Base-by-base conservation (phyloP, 2,888 invertebrate species). In the Diogma glabrata region DNA sequence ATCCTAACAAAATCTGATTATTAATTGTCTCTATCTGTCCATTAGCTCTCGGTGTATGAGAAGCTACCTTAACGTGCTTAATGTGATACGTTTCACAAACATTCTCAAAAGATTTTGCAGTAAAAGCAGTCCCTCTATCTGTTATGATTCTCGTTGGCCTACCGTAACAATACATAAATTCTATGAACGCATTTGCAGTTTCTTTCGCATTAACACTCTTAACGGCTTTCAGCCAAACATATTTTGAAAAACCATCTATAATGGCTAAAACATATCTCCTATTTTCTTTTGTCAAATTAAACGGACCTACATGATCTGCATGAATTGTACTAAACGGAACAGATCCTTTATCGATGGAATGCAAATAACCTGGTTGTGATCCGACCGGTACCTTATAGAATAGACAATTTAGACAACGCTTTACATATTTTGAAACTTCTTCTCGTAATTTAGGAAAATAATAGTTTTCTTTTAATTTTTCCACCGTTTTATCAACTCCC, bases 391-490 rank as follows among this genome's bases (percentile, higher is more conserved):
- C 33, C 14, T 33, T 33, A 6, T 33, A 33, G 14, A 33, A 51
- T 22, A 51, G 28, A 17, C 46, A 51, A 45, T 51, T 51, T 12
- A 51, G 45, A 22, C 51, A 51, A 4, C 51, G 26, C 17, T 45
- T 51, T 5, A 51, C 17, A 14, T 30, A 45, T 46, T 51, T 16
- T n/a, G n/a, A n/a, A n/a, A n/a, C n/a, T n/a, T n/a, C n/a, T n/a
- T n/a, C n/a, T n/a, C n/a, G n/a, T n/a, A n/a, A n/a, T n/a, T n/a
- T n/a, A n/a, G n/a, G n/a, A n/a, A n/a, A n/a, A n/a, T n/a, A n/a
- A n/a, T n/a, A n/a, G 9, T 5, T 23, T 26, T 24, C 20, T 19
- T 50, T 24, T 7, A 50, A 28, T 22, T 50, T 43, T 5, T 17
- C 14, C 10, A 50, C 9, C 4, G 40, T 50, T 26, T 50, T 43